Evolutionary conservation across 2,797 vertebrate species (phyloP), one percentile per base, ranked within the genome.

Genomic region (Pelobates cultripes): DNA sequence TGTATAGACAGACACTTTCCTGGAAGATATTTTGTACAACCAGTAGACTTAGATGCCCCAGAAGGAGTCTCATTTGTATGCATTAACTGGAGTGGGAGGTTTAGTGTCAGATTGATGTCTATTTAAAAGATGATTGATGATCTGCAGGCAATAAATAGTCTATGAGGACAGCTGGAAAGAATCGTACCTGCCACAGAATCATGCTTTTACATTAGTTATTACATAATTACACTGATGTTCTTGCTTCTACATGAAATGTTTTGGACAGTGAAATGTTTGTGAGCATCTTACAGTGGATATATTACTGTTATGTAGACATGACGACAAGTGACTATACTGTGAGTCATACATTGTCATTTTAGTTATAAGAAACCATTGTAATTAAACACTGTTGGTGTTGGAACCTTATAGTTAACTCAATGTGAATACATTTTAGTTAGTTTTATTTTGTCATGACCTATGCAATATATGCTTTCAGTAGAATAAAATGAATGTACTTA

Each of bases 51-150:
- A 13, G 51, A 15, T 12, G 41, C 51, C 63, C 55, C 43, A 41
- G 41, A 42, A 28, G 57, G 42, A 71, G n/a, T 4, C 44, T 76
- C 6, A 76, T 81, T 70, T 57, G 61, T 71, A 70, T 81, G 73
- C 67, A 64, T 81, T 73, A 17, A 75, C 44, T 53, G 10, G 53
- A 71, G 73, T 71, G 79, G 55, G 73, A 42, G 57, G 69, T 43
- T 81, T 75, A 64, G 47, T 5, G 17, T 57, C 10, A 68, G 66
- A 7, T 2, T 68, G 66, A 68, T 68, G 64, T 70, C 79, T 70
- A 45, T 70, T 76, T 75, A 81, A 64, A 76, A 81, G 69, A 76
- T 81, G 73, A 81, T 81, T 81, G 79, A 81, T 81, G 67, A 81
- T 63, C 42, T 71, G 55, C 53, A 71, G 44, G 43, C 73, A 47